Conservation (phyloP, 2,888 invertebrate species). For the Eupithecia subfuscata region DNA sequence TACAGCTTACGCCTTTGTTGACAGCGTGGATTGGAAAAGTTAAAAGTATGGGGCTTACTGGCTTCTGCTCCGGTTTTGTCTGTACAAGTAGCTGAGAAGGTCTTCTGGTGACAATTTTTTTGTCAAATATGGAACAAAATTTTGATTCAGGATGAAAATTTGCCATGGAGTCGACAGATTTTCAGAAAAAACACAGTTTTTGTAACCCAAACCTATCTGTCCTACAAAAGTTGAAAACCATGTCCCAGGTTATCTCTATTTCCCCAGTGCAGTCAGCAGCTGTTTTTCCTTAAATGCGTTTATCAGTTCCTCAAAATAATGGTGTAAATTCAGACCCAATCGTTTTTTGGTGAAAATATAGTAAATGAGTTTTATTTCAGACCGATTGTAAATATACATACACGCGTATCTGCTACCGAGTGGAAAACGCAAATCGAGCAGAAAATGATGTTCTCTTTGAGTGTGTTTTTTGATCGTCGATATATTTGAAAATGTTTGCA, state of each 20-base stretch:
- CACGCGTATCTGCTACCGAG: not conserved
- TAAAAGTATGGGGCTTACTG: slow-evolving; percentile 1
- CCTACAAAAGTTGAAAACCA: too few species aligned
- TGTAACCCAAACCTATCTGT: not conserved
- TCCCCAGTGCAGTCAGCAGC: not conserved
- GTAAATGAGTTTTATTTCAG: not conserved
- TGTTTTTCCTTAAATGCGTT: too few species aligned
- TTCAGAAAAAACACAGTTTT: not conserved
- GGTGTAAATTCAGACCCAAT: too few species aligned
- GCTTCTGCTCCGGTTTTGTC: not conserved
- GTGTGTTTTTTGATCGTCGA: not conserved
- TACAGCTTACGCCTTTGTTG: slow-evolving; percentile 31
- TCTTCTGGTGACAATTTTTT: not conserved
- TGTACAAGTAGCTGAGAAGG: not conserved
- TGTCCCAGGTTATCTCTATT: not conserved
- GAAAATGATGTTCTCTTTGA: not conserved
- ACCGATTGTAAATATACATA: not conserved
- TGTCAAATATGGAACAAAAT: not conserved
- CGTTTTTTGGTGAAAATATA: not conserved
- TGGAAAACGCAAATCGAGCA: slow-evolving; percentile 10
- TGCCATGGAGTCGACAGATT: not conserved
- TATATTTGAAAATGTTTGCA: not conserved
- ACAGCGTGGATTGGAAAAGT: slow-evolving; percentile 31
- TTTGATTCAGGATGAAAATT: not conserved
- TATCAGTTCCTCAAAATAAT: not conserved